A percentile compares a stretch with the other conserved stretches of the same genome.
Evolutionary conservation across 2,113 vertebrate genomes (phyloP).

Genomic region (Ranitomeya variabilis): DNA sequence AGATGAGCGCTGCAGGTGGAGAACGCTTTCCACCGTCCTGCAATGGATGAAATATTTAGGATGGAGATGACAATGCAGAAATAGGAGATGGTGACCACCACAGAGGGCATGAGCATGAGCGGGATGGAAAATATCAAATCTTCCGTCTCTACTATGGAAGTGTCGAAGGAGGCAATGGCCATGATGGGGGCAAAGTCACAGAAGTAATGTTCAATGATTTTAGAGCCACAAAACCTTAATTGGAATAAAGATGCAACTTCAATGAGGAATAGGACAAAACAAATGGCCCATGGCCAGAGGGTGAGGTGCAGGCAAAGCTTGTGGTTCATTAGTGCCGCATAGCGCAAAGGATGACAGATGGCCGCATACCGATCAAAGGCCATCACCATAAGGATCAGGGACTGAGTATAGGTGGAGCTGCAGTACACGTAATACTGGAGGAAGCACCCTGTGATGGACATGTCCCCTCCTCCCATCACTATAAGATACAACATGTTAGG

Average conservation of each 20-base stretch:
- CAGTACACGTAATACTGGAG: not conserved
- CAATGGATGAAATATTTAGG: not conserved
- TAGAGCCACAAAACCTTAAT: slow-evolving; percentile 1
- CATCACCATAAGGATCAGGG: slow-evolving; percentile 36
- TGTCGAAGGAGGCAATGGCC: slow-evolving; percentile 56
- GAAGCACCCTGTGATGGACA: not conserved
- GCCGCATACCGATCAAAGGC: not conserved
- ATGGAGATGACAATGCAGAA: slow-evolving; percentile 4
- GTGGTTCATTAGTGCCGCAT: not conserved
- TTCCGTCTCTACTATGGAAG: slow-evolving; percentile 13
- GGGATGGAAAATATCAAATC: slow-evolving; percentile 19
- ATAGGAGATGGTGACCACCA: not conserved
- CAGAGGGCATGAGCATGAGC: slow-evolving; percentile 47
- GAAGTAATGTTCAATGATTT: slow-evolving; percentile 47
- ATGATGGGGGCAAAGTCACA: slow-evolving; percentile 37
- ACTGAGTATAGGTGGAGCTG: slow-evolving; percentile 17
- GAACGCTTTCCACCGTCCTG: slow-evolving; percentile 13
- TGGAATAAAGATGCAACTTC: not conserved
- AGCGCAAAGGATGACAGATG: not conserved
- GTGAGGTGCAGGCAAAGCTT: not conserved
- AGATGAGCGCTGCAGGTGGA: slow-evolving; percentile 36
- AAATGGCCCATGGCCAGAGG: not conserved
- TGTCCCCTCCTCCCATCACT: not conserved
- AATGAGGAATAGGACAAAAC: not conserved
- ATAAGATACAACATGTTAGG: slow-evolving; percentile 1